Conservation (phyloP, 2,797 vertebrate genomes). For the Heteromormyrus szaboi region DNA sequence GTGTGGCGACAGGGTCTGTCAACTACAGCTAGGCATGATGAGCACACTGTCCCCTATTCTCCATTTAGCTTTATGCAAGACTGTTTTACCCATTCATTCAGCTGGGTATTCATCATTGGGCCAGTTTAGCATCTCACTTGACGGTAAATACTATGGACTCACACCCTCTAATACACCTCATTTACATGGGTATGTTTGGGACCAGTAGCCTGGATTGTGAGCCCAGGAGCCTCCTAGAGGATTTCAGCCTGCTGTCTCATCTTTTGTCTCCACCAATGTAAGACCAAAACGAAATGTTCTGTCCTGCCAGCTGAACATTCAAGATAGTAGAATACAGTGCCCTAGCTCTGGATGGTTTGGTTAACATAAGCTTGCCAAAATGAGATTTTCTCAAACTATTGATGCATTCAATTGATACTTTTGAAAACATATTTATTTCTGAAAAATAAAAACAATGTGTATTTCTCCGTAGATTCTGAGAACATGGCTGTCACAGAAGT, state of each 20-base stretch:
- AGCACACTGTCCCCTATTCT: neutral
- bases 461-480: neutral
- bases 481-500: neutral
- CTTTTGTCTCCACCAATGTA: neutral
- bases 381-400: neutral
- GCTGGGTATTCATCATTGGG: neutral
- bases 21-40: neutral
- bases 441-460: neutral
- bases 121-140: neutral
- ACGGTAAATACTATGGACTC: neutral
- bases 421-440: neutral
- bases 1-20: neutral
- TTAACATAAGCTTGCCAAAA: neutral
- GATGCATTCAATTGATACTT: neutral
- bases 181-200: neutral
- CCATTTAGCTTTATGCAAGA: neutral
- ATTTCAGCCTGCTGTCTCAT: neutral
- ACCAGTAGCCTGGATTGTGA: neutral
- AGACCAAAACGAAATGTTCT: neutral
- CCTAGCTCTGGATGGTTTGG: neutral
- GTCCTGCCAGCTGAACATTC: neutral
- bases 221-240: neutral
- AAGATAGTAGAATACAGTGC: neutral
- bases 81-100: neutral
- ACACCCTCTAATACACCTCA: neutral